Percentiles rank a stretch among this genome's conserved stretches.
These are phyloP conservation scores for Passerina amoena DNA, from an alignment of 2,113 vertebrate genomes.

Conservation along the genomic window DNA sequence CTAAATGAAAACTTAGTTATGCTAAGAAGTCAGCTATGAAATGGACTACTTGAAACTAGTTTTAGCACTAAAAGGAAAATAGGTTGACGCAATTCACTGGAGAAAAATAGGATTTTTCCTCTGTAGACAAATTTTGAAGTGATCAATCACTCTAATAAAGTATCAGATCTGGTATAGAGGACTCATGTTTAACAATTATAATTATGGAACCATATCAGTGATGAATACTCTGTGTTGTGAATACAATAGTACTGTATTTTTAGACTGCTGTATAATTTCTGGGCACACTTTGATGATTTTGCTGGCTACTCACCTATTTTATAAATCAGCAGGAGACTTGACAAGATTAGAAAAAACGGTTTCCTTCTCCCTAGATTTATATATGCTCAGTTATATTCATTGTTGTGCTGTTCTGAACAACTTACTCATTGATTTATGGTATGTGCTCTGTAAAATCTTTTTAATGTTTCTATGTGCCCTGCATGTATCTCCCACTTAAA, in stretches of 20 bases:
- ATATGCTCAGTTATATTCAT: conserved; percentile 32
- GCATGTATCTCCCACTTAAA: background rate
- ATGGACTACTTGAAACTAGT: background rate
- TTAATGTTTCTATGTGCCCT: conserved; percentile 19
- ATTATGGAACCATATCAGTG: conserved; percentile 34
- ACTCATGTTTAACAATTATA: conserved; percentile 28
- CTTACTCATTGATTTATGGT: conserved; percentile 37
- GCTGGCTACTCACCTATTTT: conserved; percentile 36
- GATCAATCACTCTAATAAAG: conserved; percentile 13
- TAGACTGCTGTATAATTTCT: conserved; percentile 42
- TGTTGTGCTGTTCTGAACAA: conserved; percentile 52
- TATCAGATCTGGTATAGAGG: background rate
- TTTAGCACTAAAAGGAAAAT: background rate
- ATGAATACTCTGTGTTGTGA: conserved; percentile 31
- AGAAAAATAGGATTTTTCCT: conserved; percentile 17
- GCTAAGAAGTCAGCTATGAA: background rate
- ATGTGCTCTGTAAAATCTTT: conserved; percentile 24
- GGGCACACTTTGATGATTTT: conserved; percentile 30
- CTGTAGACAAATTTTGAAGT: background rate
- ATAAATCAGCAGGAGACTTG: conserved; percentile 37
- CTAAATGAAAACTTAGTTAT: background rate
- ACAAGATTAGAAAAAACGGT: conserved; percentile 18
- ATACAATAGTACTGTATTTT: conserved; percentile 45
- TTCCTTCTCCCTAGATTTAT: conserved; percentile 41
- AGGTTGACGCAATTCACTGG: background rate